These are phyloP conservation scores for Aplochiton taeniatus DNA, from an alignment of 2,797 vertebrate genomes.

Conservation along the genomic window DNA sequence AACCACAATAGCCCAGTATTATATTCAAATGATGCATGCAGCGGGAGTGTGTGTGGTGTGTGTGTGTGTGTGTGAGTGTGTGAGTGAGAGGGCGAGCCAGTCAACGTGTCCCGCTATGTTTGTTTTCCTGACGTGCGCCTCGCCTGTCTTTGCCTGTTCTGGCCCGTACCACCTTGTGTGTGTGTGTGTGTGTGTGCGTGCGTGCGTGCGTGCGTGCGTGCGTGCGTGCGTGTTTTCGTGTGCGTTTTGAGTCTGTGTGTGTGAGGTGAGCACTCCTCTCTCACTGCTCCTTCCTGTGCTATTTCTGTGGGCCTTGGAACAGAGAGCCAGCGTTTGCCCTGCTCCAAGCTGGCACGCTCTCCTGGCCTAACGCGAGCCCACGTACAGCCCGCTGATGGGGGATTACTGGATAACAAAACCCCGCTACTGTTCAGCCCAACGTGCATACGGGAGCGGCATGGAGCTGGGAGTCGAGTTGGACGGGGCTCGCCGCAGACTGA, in stretches of 20 bases:
- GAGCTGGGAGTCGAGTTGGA: neutral
- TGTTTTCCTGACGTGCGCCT: constrained; percentile 38
- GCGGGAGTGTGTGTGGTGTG: constrained; percentile 2
- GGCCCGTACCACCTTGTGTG: constrained; percentile 11
- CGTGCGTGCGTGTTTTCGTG: constrained; percentile 11
- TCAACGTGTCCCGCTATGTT: constrained; percentile 36
- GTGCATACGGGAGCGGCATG: constrained; percentile 36
- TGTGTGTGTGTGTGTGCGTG: constrained; percentile 15
- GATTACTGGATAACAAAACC: constrained; percentile 75
- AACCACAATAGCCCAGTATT: constrained; percentile 62
- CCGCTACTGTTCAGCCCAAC: constrained; percentile 70
- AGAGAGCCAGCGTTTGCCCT: constrained; percentile 47
- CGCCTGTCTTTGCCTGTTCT: constrained; percentile 25
- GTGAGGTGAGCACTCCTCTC: too few relatives aligned
- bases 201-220: constrained; percentile 22
- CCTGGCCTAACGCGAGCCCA: constrained; percentile 65
- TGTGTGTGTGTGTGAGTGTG: neutral
- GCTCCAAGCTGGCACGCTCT: constrained; percentile 64
- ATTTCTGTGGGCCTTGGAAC: constrained; percentile 52
- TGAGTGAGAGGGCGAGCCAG: neutral
- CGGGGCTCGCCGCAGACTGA: neutral
- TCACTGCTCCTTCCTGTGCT: constrained; percentile 20
- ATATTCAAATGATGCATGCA: constrained; percentile 68
- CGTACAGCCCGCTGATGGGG: constrained; percentile 73
- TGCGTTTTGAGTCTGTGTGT: constrained; percentile 22